These are phyloP conservation scores for Dascillus cervinus DNA, from an alignment of 2,888 invertebrate species.

Conservation along the genomic window DNA sequence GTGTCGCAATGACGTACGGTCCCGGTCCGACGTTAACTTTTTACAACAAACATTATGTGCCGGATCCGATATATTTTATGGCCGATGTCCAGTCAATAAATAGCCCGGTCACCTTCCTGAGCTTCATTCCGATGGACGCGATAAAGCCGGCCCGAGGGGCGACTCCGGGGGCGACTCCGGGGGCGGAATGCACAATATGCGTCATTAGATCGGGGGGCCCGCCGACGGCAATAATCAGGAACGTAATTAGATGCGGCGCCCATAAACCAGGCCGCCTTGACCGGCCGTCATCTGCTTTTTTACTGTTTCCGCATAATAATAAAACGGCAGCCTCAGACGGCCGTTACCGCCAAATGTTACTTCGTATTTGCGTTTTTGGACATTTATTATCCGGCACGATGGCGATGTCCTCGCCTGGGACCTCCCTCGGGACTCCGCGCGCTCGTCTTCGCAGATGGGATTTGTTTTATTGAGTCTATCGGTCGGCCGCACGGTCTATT, in stretches of 20 bases:
- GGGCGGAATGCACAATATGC: constrained; percentile 40
- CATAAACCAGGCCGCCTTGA: constrained; percentile 31
- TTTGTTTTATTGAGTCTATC: constrained; percentile 42
- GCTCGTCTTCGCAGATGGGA: constrained; percentile 34
- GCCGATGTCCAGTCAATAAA: constrained; percentile 46
- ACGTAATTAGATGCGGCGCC: constrained; percentile 42
- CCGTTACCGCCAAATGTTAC: constrained; percentile 44
- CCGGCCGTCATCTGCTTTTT: constrained; percentile 56
- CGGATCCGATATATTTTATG: constrained; percentile 44
- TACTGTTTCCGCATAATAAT: constrained; percentile 55
- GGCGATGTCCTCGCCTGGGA: constrained; percentile 31
- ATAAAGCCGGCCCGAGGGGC: constrained; percentile 30
- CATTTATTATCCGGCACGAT: constrained; percentile 40
- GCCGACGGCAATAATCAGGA: constrained; percentile 31
- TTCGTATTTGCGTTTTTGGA: constrained; percentile 43
- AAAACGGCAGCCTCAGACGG: constrained; percentile 46
- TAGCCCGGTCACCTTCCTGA: constrained; percentile 36
- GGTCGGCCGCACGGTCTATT: constrained; percentile 36
- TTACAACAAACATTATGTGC: constrained; percentile 32
- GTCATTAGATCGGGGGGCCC: constrained; percentile 20
- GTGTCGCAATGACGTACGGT: constrained; percentile 39
- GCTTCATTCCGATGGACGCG: constrained; percentile 23
- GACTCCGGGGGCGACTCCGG: constrained; percentile 29
- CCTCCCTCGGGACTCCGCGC: constrained; percentile 18
- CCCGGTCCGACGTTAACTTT: constrained; percentile 36